Percentiles rank a stretch among this genome's conserved stretches.
phyloP scores from a whole-genome alignment of 2,113 vertebrate species.

The Aegotheles bennettii region DNA sequence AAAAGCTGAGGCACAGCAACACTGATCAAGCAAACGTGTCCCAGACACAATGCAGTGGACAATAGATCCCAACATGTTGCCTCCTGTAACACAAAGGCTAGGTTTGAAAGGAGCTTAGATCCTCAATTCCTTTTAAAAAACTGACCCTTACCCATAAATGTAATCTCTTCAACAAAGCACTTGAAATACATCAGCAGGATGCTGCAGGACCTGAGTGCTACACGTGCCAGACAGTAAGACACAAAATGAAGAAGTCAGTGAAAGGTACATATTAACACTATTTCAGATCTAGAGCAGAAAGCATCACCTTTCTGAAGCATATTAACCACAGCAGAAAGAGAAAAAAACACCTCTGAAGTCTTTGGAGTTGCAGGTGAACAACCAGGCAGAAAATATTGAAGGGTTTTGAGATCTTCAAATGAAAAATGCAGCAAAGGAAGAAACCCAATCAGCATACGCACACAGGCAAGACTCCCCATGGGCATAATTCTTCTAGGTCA shows the following conservation, averaged over 20 bases:
- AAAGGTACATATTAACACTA: too few species aligned
- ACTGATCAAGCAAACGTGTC: neutral
- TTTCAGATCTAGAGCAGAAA: neutral
- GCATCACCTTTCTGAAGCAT: neutral
- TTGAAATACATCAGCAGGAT: neutral
- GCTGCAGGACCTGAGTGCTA: neutral
- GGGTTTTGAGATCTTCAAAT: neutral
- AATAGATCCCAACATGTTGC: neutral
- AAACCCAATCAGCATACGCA: fast-evolving
- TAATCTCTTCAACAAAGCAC: neutral
- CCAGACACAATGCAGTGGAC: neutral
- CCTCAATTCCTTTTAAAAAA: neutral
- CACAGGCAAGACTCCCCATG: too few species aligned
- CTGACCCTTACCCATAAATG: neutral
- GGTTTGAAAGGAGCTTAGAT: neutral
- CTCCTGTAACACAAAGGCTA: neutral
- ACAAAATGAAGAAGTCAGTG: neutral
- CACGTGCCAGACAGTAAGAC: neutral
- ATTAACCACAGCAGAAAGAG: neutral
- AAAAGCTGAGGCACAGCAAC: neutral
- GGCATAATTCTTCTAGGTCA: neutral
- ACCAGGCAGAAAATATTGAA: neutral
- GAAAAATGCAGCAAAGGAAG: neutral
- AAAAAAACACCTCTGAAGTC: neutral
- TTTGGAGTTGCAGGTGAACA: neutral